phyloP scores from a whole-genome alignment of 1,140 invertebrate genomes.

The Chironomus striatipennis region DNA sequence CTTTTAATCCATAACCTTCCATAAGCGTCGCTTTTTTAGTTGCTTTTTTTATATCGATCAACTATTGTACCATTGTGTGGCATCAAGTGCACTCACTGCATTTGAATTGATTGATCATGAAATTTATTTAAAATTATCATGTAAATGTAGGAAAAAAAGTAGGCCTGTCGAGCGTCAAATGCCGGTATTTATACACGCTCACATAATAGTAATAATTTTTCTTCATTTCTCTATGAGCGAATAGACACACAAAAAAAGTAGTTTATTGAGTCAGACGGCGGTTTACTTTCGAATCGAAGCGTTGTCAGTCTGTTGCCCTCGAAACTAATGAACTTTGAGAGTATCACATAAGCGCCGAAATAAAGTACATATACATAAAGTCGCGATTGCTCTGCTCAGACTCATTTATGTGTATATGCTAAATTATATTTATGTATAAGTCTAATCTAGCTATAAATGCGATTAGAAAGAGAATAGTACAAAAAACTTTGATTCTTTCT shows the following conservation, averaged over 20 bases:
- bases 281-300: not conserved
- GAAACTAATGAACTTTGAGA: constrained; percentile 15
- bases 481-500: not conserved
- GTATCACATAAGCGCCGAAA: not conserved
- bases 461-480: not conserved
- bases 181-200: not conserved
- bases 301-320: constrained; percentile 20
- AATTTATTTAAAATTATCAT: too few species aligned
- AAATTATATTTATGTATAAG: not conserved
- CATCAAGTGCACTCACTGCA: too few species aligned
- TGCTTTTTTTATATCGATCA: too few species aligned
- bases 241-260: constrained; percentile 19
- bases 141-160: too few species aligned
- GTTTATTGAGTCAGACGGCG: constrained; percentile 20
- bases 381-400: not conserved
- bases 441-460: not conserved
- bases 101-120: too few species aligned
- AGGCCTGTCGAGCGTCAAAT: too few species aligned
- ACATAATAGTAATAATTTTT: not conserved
- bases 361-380: not conserved
- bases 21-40: too few species aligned
- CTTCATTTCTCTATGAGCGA: not conserved
- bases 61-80: too few species aligned
- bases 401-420: not conserved
- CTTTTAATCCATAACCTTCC: not conserved